Conservation (phyloP, 2,797 vertebrate species). For the Pantherophis alleghaniensis region DNA sequence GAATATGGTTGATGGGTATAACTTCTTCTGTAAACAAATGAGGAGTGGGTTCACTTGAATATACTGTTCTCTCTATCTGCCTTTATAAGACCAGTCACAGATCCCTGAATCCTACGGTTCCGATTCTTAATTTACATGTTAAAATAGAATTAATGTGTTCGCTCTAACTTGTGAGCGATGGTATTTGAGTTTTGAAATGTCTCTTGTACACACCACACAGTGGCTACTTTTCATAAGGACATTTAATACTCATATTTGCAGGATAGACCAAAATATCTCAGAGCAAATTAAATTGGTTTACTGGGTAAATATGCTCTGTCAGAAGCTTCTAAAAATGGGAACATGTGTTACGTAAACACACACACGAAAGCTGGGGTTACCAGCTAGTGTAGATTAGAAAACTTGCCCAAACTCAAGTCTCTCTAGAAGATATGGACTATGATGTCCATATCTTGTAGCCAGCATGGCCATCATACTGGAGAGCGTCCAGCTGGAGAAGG, state of each 20-base stretch:
- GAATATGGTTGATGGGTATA: neutral
- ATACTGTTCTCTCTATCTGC: neutral
- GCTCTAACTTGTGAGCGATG: neutral
- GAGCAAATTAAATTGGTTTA: conserved; percentile 48
- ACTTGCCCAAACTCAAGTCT: neutral
- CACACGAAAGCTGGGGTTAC: neutral
- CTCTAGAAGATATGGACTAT: neutral
- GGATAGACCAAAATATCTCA: conserved; percentile 58
- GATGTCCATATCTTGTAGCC: neutral
- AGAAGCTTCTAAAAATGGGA: conserved; percentile 51
- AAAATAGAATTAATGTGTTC: neutral
- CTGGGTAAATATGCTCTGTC: conserved; percentile 52
- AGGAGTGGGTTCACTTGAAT: neutral
- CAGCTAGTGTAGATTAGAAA: neutral
- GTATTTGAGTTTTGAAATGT: conserved; percentile 36
- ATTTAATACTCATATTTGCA: conserved; percentile 51
- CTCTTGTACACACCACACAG: conserved; percentile 29
- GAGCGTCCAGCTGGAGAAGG: neutral
- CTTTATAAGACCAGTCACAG: neutral
- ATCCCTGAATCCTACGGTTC: neutral
- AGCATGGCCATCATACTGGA: neutral
- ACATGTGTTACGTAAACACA: neutral
- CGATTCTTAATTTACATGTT: neutral
- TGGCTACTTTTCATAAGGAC: conserved; percentile 50
- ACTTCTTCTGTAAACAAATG: neutral